phyloP scores from a whole-genome alignment of 1,140 invertebrate genomes.

The Portunus trituberculatus region DNA sequence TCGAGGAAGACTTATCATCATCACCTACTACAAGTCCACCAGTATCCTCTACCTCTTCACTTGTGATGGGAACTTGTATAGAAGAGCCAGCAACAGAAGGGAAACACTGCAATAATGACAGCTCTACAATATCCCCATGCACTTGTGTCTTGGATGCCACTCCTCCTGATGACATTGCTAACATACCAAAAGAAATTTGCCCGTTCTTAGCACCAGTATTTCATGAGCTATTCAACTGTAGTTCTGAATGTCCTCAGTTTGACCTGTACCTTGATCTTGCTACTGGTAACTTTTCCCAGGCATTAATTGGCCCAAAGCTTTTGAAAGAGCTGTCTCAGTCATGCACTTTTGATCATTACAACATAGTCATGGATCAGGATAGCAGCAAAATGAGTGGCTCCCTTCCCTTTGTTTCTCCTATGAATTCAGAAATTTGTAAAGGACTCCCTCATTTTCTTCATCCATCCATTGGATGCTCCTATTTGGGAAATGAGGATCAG shows the following conservation, averaged over 20 bases:
- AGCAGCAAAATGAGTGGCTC: background rate
- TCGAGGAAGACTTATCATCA: background rate
- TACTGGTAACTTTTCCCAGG: background rate
- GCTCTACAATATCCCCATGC: background rate
- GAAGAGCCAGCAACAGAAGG: background rate
- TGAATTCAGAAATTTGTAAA: constrained; percentile 6
- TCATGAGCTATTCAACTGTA: constrained; percentile 47
- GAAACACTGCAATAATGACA: background rate
- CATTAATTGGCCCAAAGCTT: background rate
- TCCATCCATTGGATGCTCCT: constrained; percentile 24
- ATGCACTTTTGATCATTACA: constrained; percentile 51
- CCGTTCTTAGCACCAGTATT: constrained; percentile 61
- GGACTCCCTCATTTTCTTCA: constrained; percentile 48
- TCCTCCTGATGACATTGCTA: background rate
- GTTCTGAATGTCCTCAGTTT: constrained; percentile 16
- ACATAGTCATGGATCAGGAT: background rate
- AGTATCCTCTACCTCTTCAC: background rate
- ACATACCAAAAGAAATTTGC: constrained; percentile 53
- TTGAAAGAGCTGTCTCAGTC: background rate
- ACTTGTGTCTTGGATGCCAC: background rate
- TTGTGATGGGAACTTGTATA: background rate
- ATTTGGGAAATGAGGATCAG: background rate
- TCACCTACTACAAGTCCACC: background rate
- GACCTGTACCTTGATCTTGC: constrained; percentile 42
- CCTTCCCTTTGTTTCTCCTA: background rate